Evolutionary conservation across 2,113 vertebrate genomes (phyloP).

Genomic region (Xenopus laevis): DNA sequence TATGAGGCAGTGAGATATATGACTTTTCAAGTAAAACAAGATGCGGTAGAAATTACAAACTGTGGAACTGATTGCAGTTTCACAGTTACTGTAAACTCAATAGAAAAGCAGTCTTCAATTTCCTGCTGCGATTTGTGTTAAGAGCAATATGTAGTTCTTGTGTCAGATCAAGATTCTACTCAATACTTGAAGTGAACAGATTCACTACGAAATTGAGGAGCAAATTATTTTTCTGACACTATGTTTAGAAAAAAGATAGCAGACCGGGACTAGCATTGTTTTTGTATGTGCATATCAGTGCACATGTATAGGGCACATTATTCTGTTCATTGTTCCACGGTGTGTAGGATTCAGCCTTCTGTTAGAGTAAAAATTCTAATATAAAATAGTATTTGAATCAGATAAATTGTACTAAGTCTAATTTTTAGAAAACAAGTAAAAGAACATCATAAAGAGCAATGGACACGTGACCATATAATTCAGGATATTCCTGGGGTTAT

Average conservation of each 20-base stretch:
- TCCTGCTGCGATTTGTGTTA: slow-evolving; percentile 43
- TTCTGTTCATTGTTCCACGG: slow-evolving; percentile 13
- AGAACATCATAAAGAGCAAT: no score
- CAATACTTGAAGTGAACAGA: slow-evolving; percentile 38
- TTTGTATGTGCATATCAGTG: slow-evolving; percentile 2
- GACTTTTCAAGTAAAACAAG: slow-evolving; percentile 33
- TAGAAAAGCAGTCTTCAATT: slow-evolving; percentile 44
- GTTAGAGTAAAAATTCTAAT: no score
- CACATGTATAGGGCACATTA: slow-evolving; percentile 14
- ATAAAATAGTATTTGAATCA: no score
- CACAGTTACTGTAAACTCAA: slow-evolving; percentile 35
- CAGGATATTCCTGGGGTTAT: no score
- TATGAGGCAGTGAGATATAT: neutral
- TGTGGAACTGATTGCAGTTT: slow-evolving; percentile 38
- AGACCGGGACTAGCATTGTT: slow-evolving; percentile 3
- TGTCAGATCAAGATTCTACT: slow-evolving; percentile 44
- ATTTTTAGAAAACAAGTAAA: no score
- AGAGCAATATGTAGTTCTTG: slow-evolving; percentile 44
- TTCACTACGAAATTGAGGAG: slow-evolving; percentile 39
- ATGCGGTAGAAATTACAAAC: slow-evolving; percentile 31
- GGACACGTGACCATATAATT: no score
- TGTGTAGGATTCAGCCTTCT: no score
- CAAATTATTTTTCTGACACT: slow-evolving; percentile 37
- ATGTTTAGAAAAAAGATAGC: slow-evolving; percentile 28
- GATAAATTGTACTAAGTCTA: no score